Percentiles rank a stretch among this genome's conserved stretches.
phyloP scores from a whole-genome alignment of 2,113 vertebrate genomes.

The Melanerpes formicivorus region DNA sequence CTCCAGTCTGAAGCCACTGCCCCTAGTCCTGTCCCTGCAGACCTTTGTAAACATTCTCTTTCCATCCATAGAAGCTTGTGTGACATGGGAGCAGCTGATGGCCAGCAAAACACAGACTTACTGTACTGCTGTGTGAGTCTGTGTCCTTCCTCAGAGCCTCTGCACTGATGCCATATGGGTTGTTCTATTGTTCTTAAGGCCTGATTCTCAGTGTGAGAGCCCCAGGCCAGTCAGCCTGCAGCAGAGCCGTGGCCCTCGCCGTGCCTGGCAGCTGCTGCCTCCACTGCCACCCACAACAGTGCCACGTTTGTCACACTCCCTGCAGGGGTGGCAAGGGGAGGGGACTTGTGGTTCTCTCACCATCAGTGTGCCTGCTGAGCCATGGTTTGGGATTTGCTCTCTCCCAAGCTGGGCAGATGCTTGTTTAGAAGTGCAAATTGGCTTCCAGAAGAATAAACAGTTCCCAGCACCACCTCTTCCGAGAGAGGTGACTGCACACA shows the following conservation, averaged over 20 bases:
- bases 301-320: neutral
- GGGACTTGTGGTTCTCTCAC: neutral
- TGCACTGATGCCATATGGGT: neutral
- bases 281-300: neutral
- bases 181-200: neutral
- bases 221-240: neutral
- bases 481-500: neutral
- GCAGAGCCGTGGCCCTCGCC: neutral
- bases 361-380: neutral
- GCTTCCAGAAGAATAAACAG: neutral
- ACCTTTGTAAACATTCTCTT: no score
- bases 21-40: no score
- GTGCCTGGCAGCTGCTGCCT: neutral
- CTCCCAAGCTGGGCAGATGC: neutral
- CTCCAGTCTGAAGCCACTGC: no score
- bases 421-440: slow-evolving; percentile 7
- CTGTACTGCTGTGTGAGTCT: neutral
- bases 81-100: neutral
- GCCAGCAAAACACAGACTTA: neutral
- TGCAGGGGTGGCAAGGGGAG: neutral
- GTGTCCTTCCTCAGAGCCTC: neutral
- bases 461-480: neutral
- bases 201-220: neutral
- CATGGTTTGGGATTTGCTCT: neutral
- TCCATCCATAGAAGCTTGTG: neutral